These are phyloP conservation scores for Heteronetta atricapilla DNA, from an alignment of 2,113 vertebrate genomes.

Conservation along the genomic window DNA sequence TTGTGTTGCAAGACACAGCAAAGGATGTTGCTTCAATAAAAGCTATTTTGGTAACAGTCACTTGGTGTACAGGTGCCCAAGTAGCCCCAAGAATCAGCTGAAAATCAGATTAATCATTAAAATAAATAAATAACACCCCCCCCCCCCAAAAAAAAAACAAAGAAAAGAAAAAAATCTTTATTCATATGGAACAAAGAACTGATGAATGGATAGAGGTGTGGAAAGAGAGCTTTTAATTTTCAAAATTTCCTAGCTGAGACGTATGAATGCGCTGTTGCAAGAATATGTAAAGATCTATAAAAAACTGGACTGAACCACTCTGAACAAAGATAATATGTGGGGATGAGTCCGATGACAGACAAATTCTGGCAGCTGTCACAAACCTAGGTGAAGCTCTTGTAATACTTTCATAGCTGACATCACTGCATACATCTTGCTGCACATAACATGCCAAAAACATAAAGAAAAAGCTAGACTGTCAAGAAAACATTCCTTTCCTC, in stretches of 20 bases:
- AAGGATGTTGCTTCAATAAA: neutral
- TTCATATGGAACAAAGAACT: neutral
- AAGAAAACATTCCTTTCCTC: neutral
- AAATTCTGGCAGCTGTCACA: conserved; percentile 13
- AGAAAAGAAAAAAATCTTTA: neutral
- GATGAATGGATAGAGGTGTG: neutral
- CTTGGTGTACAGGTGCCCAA: neutral
- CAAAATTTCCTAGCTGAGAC: neutral
- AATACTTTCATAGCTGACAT: neutral
- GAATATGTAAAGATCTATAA: neutral
- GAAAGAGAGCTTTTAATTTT: neutral
- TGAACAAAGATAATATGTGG: neutral
- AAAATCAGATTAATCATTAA: neutral
- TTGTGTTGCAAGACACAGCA: neutral
- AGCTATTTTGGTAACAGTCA: neutral
- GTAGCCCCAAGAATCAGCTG: neutral
- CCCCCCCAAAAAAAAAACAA: neutral
- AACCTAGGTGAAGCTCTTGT: neutral
- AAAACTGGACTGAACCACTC: neutral
- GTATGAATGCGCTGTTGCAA: neutral
- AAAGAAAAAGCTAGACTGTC: neutral
- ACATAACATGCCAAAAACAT: neutral
- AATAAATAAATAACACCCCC: neutral
- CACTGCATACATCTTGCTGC: neutral
- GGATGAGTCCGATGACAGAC: neutral